Evolutionary conservation across 2,113 vertebrate species (phyloP).

Genomic region (Bungarus multicinctus): DNA sequence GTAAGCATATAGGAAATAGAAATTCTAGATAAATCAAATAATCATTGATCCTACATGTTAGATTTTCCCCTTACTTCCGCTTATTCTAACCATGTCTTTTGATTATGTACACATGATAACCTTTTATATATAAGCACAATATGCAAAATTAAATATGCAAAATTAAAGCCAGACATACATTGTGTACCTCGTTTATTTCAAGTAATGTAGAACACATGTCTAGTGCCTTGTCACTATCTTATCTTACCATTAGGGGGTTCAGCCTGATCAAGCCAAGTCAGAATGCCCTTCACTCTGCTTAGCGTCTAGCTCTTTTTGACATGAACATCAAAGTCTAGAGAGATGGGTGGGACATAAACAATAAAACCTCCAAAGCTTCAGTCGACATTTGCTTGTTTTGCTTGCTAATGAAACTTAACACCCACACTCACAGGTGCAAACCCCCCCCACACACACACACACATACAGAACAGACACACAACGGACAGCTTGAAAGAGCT

Average conservation of each 20-base stretch:
- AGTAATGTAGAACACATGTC: background rate
- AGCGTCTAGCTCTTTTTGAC: constrained; percentile 11
- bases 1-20: background rate
- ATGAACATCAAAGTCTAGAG: constrained; percentile 17
- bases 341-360: background rate
- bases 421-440: background rate
- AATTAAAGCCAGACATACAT: background rate
- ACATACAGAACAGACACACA: background rate
- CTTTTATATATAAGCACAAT: background rate
- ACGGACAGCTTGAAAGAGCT: background rate
- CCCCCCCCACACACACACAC: background rate
- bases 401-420: constrained; percentile 40
- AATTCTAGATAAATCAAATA: background rate
- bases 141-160: background rate
- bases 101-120: background rate
- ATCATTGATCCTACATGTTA: background rate
- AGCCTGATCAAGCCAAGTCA: background rate
- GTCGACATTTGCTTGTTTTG: constrained; percentile 31
- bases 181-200: background rate
- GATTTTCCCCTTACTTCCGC: background rate
- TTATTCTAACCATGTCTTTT: background rate
- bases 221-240: constrained; percentile 9
- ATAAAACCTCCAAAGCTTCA: background rate
- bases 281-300: constrained; percentile 29
- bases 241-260: background rate